Percentiles rank a stretch among this genome's conserved stretches.
Evolutionary conservation across 2,797 vertebrate species (phyloP).

Genomic region (Philypnodon macrostomus): DNA sequence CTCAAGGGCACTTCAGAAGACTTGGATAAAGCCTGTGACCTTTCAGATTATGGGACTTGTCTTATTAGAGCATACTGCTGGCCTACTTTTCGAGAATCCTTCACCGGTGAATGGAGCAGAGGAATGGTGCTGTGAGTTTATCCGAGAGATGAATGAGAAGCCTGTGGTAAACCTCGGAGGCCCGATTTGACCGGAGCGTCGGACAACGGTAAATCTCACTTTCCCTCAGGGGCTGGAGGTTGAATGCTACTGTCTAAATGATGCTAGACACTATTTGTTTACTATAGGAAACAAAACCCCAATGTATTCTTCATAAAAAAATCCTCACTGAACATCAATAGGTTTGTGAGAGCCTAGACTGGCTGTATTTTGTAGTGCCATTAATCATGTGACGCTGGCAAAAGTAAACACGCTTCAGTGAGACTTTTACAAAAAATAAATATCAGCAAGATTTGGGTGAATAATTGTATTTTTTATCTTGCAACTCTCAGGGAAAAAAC

Average conservation of each 20-base stretch:
- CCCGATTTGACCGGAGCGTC: constrained; percentile 22
- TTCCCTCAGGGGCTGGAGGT: constrained; percentile 35
- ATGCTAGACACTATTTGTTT: constrained; percentile 7
- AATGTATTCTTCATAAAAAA: constrained; percentile 2
- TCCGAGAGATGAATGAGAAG: constrained; percentile 35
- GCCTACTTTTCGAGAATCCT: constrained; percentile 31
- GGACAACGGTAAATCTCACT: constrained; percentile 23
- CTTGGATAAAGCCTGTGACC: constrained; percentile 30
- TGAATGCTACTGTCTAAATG: constrained; percentile 6
- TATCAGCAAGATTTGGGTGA: neutral
- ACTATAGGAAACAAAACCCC: neutral
- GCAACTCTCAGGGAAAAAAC: no score
- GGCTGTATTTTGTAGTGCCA: neutral
- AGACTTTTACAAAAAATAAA: no score
- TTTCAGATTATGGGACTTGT: constrained; percentile 33
- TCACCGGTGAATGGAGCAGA: constrained; percentile 11
- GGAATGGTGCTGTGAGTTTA: constrained; percentile 27
- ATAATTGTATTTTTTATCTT: no score
- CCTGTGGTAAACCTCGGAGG: constrained; percentile 28
- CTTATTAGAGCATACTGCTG: constrained; percentile 32
- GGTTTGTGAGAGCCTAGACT: neutral
- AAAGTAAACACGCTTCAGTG: no score
- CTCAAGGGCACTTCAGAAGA: constrained; percentile 20
- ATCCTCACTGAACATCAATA: neutral
- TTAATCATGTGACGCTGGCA: neutral